phyloP scores from a whole-genome alignment of 1,140 invertebrate species.

The Trachelipus rathkii region DNA sequence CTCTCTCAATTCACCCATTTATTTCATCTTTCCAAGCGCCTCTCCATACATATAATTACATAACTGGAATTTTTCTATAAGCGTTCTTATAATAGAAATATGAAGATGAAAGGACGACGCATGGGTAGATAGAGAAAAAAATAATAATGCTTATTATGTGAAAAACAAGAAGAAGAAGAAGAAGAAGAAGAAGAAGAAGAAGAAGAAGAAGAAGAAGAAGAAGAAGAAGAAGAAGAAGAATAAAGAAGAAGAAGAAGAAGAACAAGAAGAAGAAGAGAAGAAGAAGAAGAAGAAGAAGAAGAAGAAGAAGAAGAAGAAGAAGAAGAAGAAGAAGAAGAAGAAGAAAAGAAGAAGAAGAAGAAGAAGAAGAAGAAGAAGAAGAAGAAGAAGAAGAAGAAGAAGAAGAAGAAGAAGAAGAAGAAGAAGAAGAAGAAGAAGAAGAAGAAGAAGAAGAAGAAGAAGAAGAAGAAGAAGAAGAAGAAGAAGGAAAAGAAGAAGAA shows the following conservation, averaged over 20 bases:
- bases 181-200: neutral
- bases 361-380: too few relatives aligned
- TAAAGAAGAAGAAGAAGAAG: neutral
- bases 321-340: too few relatives aligned
- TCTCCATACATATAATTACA: too few relatives aligned
- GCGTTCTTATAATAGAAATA: neutral
- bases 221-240: neutral
- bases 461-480: neutral
- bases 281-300: slow-evolving; percentile 36
- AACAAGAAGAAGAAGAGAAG: slow-evolving; percentile 20
- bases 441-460: neutral
- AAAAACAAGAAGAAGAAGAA: neutral
- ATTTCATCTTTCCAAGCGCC: too few relatives aligned
- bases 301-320: neutral
- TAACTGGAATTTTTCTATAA: too few relatives aligned
- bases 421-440: neutral
- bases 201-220: neutral
- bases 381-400: too few relatives aligned
- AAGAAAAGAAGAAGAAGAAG: too few relatives aligned
- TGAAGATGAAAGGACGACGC: neutral
- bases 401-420: neutral
- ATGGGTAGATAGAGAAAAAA: neutral
- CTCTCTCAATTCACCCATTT: too few relatives aligned
- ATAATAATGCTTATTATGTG: neutral
- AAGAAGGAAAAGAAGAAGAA: slow-evolving; percentile 14